Evolutionary conservation across 2,113 vertebrate species (phyloP), one percentile per base, ranked within the genome.

Genomic region (Channa argus): DNA sequence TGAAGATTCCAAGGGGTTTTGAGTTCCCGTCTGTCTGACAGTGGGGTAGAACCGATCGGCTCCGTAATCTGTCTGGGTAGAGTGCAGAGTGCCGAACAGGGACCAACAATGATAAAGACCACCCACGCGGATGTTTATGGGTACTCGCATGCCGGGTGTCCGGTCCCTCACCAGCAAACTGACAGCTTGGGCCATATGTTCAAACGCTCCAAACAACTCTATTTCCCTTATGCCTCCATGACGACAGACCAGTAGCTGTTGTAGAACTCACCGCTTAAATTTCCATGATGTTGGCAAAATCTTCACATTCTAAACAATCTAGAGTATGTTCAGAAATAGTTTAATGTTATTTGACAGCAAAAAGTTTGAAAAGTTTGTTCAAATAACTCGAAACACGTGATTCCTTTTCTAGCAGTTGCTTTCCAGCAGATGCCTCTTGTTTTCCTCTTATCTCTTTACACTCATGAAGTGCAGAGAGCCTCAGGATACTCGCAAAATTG

Each of bases 11-110:
- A 71, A 50, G 63, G 55, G 34, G 64, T 47, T 75, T 80, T 63
- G 54, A 73, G 61, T 67, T 80, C 53, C 86, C 86, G 92, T 93
- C 88, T 92, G 88, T 75, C 77, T 63, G 62, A 75, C 69, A 70
- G 62, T 53, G 47, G 66, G 81, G 49, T 77, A 36, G 6, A 50
- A 62, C 61, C 46, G 56, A 63, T 71, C 51, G 43, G 59, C n/a
- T 7, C 39, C 1, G 6, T 72, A 65, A 77, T 74, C 9, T 74
- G 61, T 75, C 41, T 58, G 55, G 46, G 61, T 72, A 60, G 72
- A 58, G 43, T 73, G 10, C 53, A 60, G 36, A 84, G 52, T 73
- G 7, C 53, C 54, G 36, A 84, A 51, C 45, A 45, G 55, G 43
- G 46, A 60, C 53, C 46, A 44, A 6, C 49, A 4, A 12, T 60